A percentile compares a stretch with the other conserved stretches of the same genome.
phyloP scores from a whole-genome alignment of 2,888 invertebrate genomes.

The Amiota communis region DNA sequence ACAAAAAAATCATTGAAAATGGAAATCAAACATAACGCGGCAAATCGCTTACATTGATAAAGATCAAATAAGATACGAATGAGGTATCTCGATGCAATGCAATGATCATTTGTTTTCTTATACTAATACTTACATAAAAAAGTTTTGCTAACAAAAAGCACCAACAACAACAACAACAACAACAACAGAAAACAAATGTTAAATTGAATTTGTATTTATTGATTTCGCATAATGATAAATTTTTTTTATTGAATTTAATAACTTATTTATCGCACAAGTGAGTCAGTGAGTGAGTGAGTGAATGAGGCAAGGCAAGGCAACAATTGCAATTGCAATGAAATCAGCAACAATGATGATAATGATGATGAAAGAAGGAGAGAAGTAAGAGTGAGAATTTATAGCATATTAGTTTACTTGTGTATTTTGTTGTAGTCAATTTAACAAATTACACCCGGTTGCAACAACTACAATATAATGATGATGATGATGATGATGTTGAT shows the following conservation, averaged over 20 bases:
- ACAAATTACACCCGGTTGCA: slow-evolving; percentile 57
- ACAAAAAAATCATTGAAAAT: too few species aligned
- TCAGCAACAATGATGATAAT: neutral
- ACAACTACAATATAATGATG: slow-evolving; percentile 3
- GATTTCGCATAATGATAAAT: slow-evolving; percentile 49
- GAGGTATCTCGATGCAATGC: too few species aligned
- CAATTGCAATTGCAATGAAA: slow-evolving; percentile 3
- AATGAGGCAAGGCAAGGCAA: neutral
- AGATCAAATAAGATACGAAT: too few species aligned
- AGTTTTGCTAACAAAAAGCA: too few species aligned
- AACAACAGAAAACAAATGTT: slow-evolving; percentile 31
- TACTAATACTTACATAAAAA: too few species aligned
- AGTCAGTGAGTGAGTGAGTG: slow-evolving; percentile 6
- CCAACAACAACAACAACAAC: too few species aligned
- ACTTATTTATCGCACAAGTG: slow-evolving; percentile 26
- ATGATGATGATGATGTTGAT: neutral
- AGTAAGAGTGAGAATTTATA: neutral
- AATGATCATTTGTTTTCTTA: too few species aligned
- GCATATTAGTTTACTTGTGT: neutral
- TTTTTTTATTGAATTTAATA: slow-evolving; percentile 33
- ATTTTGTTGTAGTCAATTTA: slow-evolving; percentile 64
- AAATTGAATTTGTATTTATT: slow-evolving; percentile 66
- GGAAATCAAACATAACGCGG: too few species aligned
- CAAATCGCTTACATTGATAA: too few species aligned
- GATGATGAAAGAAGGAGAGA: neutral